phyloP scores from a whole-genome alignment of 2,888 invertebrate species.

The Eilema caniola region DNA sequence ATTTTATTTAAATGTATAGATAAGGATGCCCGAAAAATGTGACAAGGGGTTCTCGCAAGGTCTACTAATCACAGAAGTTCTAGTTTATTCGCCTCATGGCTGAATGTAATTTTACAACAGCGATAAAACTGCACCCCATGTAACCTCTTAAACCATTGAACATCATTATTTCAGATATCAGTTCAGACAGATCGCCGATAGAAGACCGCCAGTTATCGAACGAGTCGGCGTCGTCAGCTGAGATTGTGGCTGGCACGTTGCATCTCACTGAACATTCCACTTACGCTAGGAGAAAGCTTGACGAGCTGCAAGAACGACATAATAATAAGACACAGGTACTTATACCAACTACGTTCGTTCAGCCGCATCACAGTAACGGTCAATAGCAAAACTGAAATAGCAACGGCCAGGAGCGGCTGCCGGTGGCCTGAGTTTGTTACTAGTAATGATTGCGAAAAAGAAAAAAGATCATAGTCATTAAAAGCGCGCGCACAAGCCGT shows the following conservation, averaged over 20 bases:
- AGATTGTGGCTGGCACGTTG: constrained; percentile 78
- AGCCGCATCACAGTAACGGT: no score
- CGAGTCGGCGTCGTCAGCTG: constrained; percentile 84
- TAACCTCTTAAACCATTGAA: neutral
- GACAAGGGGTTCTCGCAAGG: no score
- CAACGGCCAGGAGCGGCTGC: no score
- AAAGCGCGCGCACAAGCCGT: no score
- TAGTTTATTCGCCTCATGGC: no score
- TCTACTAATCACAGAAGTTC: no score
- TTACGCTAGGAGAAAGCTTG: constrained; percentile 93
- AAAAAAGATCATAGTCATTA: no score
- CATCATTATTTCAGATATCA: constrained; percentile 66
- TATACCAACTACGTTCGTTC: neutral
- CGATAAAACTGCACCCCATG: neutral
- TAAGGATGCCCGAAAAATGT: no score
- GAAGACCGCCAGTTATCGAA: constrained; percentile 87
- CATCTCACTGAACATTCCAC: constrained; percentile 94
- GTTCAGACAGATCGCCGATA: constrained; percentile 78
- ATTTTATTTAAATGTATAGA: no score
- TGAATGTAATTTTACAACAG: neutral
- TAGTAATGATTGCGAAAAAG: no score
- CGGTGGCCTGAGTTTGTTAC: no score
- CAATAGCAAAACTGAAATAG: no score
- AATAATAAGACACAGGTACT: constrained; percentile 92
- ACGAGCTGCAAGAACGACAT: constrained; percentile 94